Percentiles rank a stretch among this genome's conserved stretches.
phyloP scores from a whole-genome alignment of 2,113 vertebrate genomes.

The Corydoras sp. region DNA sequence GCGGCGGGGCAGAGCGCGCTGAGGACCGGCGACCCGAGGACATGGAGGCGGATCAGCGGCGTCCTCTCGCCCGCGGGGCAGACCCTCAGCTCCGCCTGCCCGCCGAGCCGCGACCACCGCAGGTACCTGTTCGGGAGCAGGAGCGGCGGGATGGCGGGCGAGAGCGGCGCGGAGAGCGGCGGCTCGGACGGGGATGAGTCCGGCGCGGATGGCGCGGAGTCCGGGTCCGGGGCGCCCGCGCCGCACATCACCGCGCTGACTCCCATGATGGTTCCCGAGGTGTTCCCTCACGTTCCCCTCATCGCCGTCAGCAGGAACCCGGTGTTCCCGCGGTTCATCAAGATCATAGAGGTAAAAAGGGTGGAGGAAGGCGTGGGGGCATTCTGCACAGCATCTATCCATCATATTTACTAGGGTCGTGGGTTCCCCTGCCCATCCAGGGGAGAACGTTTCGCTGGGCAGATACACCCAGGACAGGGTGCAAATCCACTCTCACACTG shows the following conservation, averaged over 20 bases:
- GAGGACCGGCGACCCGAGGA: conserved; percentile 26
- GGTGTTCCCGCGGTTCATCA: conserved; percentile 94
- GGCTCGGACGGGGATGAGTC: conserved; percentile 65
- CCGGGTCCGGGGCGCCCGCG: conserved; percentile 60
- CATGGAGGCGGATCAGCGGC: conserved; percentile 46
- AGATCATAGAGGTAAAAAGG: conserved; percentile 85
- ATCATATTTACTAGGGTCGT: too few relatives aligned
- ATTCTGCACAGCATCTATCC: too few relatives aligned
- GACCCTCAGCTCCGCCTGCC: not conserved
- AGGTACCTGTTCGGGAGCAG: conserved; percentile 55
- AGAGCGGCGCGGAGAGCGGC: conserved; percentile 60
- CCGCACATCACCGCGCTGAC: conserved; percentile 85
- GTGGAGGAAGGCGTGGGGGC: not conserved
- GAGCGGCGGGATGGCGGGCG: conserved; percentile 59
- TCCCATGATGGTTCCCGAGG: conserved; percentile 84
- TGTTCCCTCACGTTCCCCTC: conserved; percentile 88
- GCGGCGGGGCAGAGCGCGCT: conserved; percentile 13
- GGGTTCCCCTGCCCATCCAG: too few relatives aligned
- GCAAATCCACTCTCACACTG: too few relatives aligned
- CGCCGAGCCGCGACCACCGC: conserved; percentile 12
- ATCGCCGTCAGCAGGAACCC: conserved; percentile 90
- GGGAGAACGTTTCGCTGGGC: too few relatives aligned
- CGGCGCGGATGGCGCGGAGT: conserved; percentile 63
- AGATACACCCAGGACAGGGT: too few relatives aligned
- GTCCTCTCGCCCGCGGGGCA: conserved; percentile 5